Percentiles rank a stretch among this genome's conserved stretches.
Evolutionary conservation across 2,888 invertebrate genomes (phyloP).

Genomic region (Neoascia interrupta): DNA sequence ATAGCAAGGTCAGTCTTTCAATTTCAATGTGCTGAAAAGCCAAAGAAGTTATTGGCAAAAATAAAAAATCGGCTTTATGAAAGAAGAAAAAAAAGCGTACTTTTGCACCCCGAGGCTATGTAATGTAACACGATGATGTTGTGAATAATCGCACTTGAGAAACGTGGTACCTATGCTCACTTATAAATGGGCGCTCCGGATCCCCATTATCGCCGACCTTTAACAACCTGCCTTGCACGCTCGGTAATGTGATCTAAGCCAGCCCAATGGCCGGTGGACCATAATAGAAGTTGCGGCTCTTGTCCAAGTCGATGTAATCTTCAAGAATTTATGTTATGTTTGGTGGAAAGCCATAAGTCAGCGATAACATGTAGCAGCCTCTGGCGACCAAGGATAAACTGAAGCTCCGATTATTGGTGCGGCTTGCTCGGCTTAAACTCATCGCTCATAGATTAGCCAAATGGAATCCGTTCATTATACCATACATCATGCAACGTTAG

Average conservation of each 20-base stretch:
- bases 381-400: slow-evolving; percentile 32
- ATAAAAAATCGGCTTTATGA: no score
- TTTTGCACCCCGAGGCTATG: slow-evolving; percentile 44
- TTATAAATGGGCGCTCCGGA: slow-evolving; percentile 9
- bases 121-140: slow-evolving; percentile 52
- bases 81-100: neutral
- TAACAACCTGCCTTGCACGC: slow-evolving; percentile 34
- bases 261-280: slow-evolving; percentile 22
- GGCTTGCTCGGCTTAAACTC: no score
- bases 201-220: slow-evolving; percentile 28
- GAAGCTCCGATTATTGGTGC: slow-evolving; percentile 12
- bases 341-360: slow-evolving; percentile 25
- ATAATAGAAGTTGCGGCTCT: slow-evolving; percentile 8
- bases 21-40: slow-evolving; percentile 7
- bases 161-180: slow-evolving; percentile 13
- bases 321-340: slow-evolving; percentile 28
- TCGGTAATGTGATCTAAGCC: slow-evolving; percentile 32
- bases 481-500: neutral
- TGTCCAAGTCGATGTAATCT: slow-evolving; percentile 32
- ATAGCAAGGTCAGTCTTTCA: no score
- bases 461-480: slow-evolving; percentile 35
- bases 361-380: slow-evolving; percentile 26
- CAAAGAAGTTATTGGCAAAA: no score
- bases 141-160: slow-evolving; percentile 31
- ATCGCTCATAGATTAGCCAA: slow-evolving; percentile 27